A percentile compares a stretch with the other conserved stretches of the same genome.
phyloP scores from a whole-genome alignment of 2,888 invertebrate genomes.

The Drosophila pegasa region DNA sequence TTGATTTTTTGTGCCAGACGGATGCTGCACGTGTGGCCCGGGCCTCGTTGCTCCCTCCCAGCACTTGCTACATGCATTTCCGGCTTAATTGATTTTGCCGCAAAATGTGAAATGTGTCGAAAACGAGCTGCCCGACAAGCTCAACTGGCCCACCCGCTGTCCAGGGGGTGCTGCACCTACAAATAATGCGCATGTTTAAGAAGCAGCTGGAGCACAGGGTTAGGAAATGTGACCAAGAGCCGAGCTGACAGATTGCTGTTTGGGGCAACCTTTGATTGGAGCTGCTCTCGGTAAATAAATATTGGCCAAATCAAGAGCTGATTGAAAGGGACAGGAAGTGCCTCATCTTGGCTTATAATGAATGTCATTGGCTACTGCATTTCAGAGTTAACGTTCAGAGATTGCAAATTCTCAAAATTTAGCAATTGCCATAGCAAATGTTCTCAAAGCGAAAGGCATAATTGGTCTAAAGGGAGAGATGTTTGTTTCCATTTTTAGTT shows the following conservation, averaged over 20 bases:
- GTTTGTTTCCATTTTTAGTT: neutral
- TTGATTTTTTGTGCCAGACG: conserved; percentile 70
- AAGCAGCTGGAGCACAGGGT: conserved; percentile 2
- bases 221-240: conserved; percentile 6
- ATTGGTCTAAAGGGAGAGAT: neutral
- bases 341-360: conserved; percentile 36
- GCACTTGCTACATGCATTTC: conserved; percentile 70
- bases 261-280: conserved; percentile 56
- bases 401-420: neutral
- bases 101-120: conserved; percentile 80
- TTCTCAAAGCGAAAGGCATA: conserved; percentile 5
- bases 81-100: conserved; percentile 82
- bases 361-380: conserved; percentile 24
- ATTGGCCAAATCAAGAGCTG: conserved; percentile 68
- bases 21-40: conserved; percentile 66
- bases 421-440: neutral
- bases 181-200: conserved; percentile 51
- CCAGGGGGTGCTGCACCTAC: conserved; percentile 9
- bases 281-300: conserved; percentile 68
- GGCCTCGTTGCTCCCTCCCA: conserved; percentile 25
- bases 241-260: conserved; percentile 13
- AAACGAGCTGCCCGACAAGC: conserved; percentile 57
- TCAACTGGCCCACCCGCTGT: conserved; percentile 1
- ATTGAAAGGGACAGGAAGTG: conserved; percentile 45
- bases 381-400: conserved; percentile 9